These are phyloP conservation scores for Campoplex nolae DNA, from an alignment of 2,888 invertebrate genomes.

Conservation along the genomic window DNA sequence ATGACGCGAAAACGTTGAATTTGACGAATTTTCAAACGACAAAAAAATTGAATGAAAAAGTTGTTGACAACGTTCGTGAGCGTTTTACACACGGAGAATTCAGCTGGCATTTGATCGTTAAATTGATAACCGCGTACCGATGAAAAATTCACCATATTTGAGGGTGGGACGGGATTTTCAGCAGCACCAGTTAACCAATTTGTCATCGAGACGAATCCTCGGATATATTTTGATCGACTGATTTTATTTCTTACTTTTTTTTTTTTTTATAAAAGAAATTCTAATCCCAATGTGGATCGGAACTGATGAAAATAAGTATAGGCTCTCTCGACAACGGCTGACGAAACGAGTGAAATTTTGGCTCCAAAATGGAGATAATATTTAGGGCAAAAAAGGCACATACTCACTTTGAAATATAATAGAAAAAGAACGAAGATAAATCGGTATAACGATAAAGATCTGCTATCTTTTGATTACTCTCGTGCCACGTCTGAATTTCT, in stretches of 20 bases:
- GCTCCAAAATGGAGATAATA: not conserved
- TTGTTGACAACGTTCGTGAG: slow-evolving; percentile 32
- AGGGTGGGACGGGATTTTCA: not conserved
- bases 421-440: slow-evolving; percentile 2
- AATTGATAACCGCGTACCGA: slow-evolving; percentile 48
- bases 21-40: not conserved
- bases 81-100: slow-evolving; percentile 80
- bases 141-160: not conserved
- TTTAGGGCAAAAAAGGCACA: slow-evolving; percentile 36
- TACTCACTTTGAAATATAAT: not conserved
- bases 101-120: slow-evolving; percentile 73
- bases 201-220: not conserved
- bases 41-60: not conserved
- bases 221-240: not conserved
- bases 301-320: slow-evolving; percentile 14
- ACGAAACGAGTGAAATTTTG: not conserved
- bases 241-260: not conserved
- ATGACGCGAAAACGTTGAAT: not conserved
- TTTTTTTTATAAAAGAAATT: slow-evolving; percentile 11
- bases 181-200: not conserved
- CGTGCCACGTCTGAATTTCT: slow-evolving; percentile 77
- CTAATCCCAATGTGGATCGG: slow-evolving; percentile 29
- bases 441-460: slow-evolving; percentile 19
- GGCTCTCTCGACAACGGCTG: slow-evolving; percentile 24
- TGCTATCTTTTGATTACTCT: slow-evolving; percentile 48